Evolutionary conservation across 2,113 vertebrate genomes (phyloP).

Genomic region (Istiophorus platypterus): DNA sequence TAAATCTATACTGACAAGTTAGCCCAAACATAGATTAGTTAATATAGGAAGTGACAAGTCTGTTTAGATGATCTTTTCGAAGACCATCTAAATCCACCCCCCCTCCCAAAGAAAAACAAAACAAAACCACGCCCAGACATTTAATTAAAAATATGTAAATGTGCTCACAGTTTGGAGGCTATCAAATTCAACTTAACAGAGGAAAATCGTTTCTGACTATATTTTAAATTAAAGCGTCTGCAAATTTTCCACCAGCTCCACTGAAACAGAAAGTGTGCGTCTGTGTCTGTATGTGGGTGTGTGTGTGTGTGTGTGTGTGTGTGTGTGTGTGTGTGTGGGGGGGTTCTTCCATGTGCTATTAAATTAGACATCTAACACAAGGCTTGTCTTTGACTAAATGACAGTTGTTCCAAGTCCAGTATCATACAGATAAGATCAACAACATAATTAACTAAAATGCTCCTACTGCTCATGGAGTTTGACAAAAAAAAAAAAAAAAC

Average conservation of each 20-base stretch:
- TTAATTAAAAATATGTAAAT: slow-evolving; percentile 89
- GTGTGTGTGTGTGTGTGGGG: too few species aligned
- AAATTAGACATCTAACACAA: slow-evolving; percentile 46
- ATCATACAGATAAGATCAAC: slow-evolving; percentile 42
- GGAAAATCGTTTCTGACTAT: slow-evolving; percentile 73
- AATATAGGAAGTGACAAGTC: slow-evolving; percentile 75
- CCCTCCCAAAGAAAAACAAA: neutral
- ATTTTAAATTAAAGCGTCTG: slow-evolving; percentile 79
- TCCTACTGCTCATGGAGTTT: slow-evolving; percentile 25
- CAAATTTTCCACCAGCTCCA: slow-evolving; percentile 53
- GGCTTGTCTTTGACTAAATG: slow-evolving; percentile 43
- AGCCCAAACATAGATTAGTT: slow-evolving; percentile 79
- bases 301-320: too few species aligned
- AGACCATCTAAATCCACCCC: neutral
- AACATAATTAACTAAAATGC: slow-evolving; percentile 54
- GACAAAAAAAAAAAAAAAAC: slow-evolving; percentile 38
- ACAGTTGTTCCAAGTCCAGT: slow-evolving; percentile 49
- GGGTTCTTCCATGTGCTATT: slow-evolving; percentile 13
- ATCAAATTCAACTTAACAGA: slow-evolving; percentile 78
- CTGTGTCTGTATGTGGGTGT: too few species aligned
- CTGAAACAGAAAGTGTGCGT: slow-evolving; percentile 36
- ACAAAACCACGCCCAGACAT: slow-evolving; percentile 68
- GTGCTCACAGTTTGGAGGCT: slow-evolving; percentile 66
- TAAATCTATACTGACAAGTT: slow-evolving; percentile 71
- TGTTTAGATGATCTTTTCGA: slow-evolving; percentile 66